A percentile compares a stretch with the other conserved stretches of the same genome.
These are phyloP conservation scores for Trachelus troglodyta DNA, from an alignment of 2,888 invertebrate genomes.

Conservation along the genomic window DNA sequence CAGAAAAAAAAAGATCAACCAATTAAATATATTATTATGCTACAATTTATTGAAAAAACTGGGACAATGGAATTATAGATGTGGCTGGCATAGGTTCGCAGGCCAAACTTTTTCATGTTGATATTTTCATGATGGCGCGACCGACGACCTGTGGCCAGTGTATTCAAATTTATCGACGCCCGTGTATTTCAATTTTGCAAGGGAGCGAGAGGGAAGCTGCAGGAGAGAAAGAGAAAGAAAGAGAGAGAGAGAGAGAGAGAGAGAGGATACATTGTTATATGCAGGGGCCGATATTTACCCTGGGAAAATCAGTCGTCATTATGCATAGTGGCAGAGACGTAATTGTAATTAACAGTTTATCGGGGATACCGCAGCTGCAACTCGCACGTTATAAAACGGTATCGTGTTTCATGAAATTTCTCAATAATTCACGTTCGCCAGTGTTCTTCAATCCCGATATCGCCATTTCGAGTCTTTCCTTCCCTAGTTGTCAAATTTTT, in stretches of 20 bases:
- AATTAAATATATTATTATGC: too few relatives aligned
- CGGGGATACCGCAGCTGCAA: slow-evolving; percentile 26
- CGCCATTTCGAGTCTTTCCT: too few relatives aligned
- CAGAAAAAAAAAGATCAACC: too few relatives aligned
- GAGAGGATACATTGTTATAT: slow-evolving; percentile 26
- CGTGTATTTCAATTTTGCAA: slow-evolving; percentile 40
- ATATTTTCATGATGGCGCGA: not conserved
- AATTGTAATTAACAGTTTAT: slow-evolving; percentile 56
- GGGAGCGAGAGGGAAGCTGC: slow-evolving; percentile 10
- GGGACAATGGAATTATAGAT: too few relatives aligned
- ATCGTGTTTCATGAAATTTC: not conserved
- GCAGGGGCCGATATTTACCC: slow-evolving; percentile 26
- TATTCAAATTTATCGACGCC: slow-evolving; percentile 49
- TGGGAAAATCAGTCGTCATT: slow-evolving; percentile 51
- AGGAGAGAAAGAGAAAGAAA: not conserved
- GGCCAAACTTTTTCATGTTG: too few relatives aligned
- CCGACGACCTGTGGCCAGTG: slow-evolving; percentile 18
- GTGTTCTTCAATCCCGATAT: too few relatives aligned
- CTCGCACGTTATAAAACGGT: slow-evolving; percentile 21
- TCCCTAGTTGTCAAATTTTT: too few relatives aligned
- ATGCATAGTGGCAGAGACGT: slow-evolving; percentile 39
- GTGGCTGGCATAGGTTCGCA: too few relatives aligned
- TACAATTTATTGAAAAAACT: too few relatives aligned
- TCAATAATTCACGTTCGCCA: too few relatives aligned
- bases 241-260: not conserved